A percentile compares a stretch with the other conserved stretches of the same genome.
Conservation (phyloP, 1,140 invertebrate species). For the Drosophila arizonae region DNA sequence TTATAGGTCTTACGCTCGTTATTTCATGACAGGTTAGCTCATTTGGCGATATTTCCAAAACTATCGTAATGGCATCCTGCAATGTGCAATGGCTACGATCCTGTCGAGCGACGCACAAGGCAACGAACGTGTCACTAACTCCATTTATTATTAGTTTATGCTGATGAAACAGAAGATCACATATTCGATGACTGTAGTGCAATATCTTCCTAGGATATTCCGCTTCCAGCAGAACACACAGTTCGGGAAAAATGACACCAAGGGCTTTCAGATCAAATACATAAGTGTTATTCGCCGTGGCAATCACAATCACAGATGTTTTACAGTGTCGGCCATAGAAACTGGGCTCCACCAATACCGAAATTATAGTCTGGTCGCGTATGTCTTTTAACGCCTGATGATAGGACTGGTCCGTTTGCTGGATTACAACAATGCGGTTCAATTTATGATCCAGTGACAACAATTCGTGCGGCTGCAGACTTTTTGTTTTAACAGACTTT, state of each 20-base stretch:
- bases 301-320: constrained; percentile 45
- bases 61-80: constrained; percentile 43
- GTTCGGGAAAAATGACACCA: constrained; percentile 43
- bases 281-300: constrained; percentile 48
- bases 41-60: constrained; percentile 27
- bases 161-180: constrained; percentile 35
- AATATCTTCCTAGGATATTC: constrained; percentile 47
- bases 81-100: constrained; percentile 21
- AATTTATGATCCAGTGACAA: constrained; percentile 34
- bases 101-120: constrained; percentile 36
- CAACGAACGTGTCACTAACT: constrained; percentile 53
- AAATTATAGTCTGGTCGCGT: constrained; percentile 39
- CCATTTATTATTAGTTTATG: constrained; percentile 46
- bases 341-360: constrained; percentile 53
- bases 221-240: constrained; percentile 37
- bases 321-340: constrained; percentile 56
- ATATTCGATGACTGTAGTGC: constrained; percentile 60
- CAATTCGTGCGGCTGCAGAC: constrained; percentile 24
- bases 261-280: constrained; percentile 52
- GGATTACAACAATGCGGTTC: constrained; percentile 29
- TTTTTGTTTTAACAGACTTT: neutral
- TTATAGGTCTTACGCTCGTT: constrained; percentile 10
- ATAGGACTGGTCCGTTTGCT: constrained; percentile 48
- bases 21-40: constrained; percentile 50
- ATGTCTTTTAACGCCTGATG: constrained; percentile 49